Percentiles rank a stretch among this genome's conserved stretches.
These are phyloP conservation scores for Arenaria interpres DNA, from an alignment of 2,113 vertebrate genomes.

Conservation along the genomic window DNA sequence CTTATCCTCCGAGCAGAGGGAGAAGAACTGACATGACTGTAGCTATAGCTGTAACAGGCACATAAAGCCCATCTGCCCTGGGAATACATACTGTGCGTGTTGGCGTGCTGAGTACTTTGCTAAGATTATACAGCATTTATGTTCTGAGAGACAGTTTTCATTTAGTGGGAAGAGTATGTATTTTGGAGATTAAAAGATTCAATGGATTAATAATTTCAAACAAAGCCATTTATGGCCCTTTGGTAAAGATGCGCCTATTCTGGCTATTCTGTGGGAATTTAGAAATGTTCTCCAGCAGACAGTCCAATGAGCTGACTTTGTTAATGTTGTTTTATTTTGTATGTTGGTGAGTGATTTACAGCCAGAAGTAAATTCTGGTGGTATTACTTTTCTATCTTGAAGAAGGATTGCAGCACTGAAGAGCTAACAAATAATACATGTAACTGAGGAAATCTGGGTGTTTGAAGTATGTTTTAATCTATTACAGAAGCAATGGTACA, in stretches of 20 bases:
- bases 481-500: not conserved
- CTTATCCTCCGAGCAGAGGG: not conserved
- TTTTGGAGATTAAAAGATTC: slow-evolving; percentile 10
- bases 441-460: not conserved
- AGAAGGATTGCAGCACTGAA: not conserved
- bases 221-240: not conserved
- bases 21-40: not conserved
- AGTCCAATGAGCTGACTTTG: not conserved
- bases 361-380: not conserved
- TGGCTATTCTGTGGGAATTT: not conserved
- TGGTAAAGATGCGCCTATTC: not conserved
- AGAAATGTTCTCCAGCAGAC: not conserved
- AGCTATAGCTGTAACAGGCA: not conserved
- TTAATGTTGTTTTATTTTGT: not conserved
- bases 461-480: not conserved
- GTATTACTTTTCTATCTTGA: not conserved
- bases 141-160: slow-evolving; percentile 5
- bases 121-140: not conserved
- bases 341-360: not conserved
- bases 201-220: not conserved
- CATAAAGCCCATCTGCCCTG: not conserved
- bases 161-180: not conserved
- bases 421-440: not conserved
- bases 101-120: not conserved
- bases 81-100: not conserved